These are phyloP conservation scores for Papilio demoleus DNA, from an alignment of 2,888 invertebrate species.

Conservation along the genomic window DNA sequence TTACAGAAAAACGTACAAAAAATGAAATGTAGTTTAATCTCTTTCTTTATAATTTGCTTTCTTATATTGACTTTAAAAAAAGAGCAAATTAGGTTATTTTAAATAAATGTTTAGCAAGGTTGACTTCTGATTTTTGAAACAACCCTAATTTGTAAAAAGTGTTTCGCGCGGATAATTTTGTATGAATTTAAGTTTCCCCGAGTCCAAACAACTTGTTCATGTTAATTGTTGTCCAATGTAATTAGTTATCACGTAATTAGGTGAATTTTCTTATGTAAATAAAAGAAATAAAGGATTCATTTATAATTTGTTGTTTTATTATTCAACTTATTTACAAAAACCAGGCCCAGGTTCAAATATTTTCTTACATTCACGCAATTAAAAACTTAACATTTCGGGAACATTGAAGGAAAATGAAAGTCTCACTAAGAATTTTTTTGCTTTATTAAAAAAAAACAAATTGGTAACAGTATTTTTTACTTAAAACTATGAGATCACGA, in stretches of 20 bases:
- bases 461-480: not conserved
- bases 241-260: conserved; percentile 78
- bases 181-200: conserved; percentile 45
- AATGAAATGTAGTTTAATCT: too few relatives aligned
- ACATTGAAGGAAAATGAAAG: too few relatives aligned
- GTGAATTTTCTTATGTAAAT: conserved; percentile 82
- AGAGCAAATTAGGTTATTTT: not conserved
- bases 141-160: conserved; percentile 22
- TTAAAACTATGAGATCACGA: conserved; percentile 18
- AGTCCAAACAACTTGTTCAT: conserved; percentile 64
- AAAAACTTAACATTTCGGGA: too few relatives aligned
- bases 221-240: conserved; percentile 79
- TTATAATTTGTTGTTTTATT: conserved; percentile 66
- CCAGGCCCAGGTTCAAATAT: too few relatives aligned
- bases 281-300: conserved; percentile 78
- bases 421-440: too few relatives aligned
- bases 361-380: too few relatives aligned
- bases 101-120: too few relatives aligned
- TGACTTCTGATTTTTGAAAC: not conserved
- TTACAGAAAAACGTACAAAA: not conserved
- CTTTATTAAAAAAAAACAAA: conserved; percentile 9
- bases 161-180: conserved; percentile 3
- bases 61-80: not conserved
- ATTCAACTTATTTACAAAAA: too few relatives aligned
- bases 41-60: too few relatives aligned